A percentile compares a stretch with the other conserved stretches of the same genome.
Conservation (phyloP, 2,113 vertebrate genomes). For the Diadophis punctatus region DNA sequence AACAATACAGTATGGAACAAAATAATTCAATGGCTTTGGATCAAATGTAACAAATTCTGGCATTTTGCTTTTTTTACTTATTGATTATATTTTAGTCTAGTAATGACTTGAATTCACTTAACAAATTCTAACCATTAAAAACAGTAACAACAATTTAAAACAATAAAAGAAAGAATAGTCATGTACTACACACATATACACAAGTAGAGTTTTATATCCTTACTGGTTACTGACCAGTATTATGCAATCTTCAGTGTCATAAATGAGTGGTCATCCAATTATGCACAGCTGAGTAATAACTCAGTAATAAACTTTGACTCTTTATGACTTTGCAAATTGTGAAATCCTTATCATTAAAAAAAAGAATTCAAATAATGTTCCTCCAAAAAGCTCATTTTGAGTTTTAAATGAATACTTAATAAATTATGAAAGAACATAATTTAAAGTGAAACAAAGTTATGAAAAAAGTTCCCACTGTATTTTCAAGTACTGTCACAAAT, state of each 20-base stretch:
- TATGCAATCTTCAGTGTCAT: background rate
- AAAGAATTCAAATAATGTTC: background rate
- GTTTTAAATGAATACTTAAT: background rate
- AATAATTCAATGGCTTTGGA: constrained; percentile 2
- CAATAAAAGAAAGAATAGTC: background rate
- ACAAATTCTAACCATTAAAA: background rate
- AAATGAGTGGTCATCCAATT: constrained; percentile 28
- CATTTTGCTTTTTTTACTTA: background rate
- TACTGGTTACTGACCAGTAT: background rate
- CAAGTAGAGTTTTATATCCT: background rate
- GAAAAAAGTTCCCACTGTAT: background rate
- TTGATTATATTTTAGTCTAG: background rate
- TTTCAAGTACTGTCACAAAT: background rate
- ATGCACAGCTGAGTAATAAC: background rate
- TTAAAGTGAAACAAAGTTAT: background rate
- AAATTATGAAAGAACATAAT: background rate
- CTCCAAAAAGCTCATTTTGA: background rate
- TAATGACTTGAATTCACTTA: background rate
- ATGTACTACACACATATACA: background rate
- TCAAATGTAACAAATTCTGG: constrained; percentile 8
- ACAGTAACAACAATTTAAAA: background rate
- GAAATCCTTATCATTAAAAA: background rate
- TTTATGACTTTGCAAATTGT: constrained; percentile 12
- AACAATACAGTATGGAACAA: constrained; percentile 17
- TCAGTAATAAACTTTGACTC: background rate